Percentiles rank a stretch among this genome's conserved stretches.
Conservation (phyloP, 2,888 invertebrate genomes). For the Scaptomyza tumidula region DNA sequence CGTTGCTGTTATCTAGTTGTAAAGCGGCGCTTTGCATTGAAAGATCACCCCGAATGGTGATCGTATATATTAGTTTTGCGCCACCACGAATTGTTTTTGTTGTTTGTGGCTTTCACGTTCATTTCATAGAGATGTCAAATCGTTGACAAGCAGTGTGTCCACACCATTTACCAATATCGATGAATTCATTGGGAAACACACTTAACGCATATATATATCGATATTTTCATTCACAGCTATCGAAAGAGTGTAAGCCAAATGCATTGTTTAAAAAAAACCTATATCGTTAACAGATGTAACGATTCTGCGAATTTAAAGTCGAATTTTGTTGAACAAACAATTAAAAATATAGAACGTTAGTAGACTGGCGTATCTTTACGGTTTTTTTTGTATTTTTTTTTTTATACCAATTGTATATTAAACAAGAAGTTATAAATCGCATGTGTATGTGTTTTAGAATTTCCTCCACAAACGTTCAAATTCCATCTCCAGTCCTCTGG, state of each 20-base stretch:
- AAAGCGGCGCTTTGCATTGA: slow-evolving; percentile 58
- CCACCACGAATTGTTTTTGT: slow-evolving; percentile 48
- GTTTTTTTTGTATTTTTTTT: too few species aligned
- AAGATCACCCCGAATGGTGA: slow-evolving; percentile 36
- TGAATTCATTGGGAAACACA: background rate
- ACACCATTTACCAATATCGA: slow-evolving; percentile 5
- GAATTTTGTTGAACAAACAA: too few species aligned
- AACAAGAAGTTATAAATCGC: slow-evolving; percentile 23
- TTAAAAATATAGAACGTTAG: too few species aligned
- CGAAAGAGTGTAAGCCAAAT: background rate
- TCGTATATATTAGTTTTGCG: slow-evolving; percentile 41
- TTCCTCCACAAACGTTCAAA: slow-evolving; percentile 6
- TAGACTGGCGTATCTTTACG: too few species aligned
- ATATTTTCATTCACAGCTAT: background rate
- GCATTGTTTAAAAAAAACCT: too few species aligned
- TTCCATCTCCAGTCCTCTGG: slow-evolving; percentile 5
- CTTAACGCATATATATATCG: background rate
- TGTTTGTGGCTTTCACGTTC: slow-evolving; percentile 48
- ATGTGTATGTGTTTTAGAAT: too few species aligned
- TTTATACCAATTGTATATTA: slow-evolving; percentile 28
- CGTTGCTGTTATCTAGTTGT: slow-evolving; percentile 39
- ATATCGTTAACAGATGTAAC: too few species aligned
- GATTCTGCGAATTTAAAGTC: too few species aligned
- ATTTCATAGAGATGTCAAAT: slow-evolving; percentile 43
- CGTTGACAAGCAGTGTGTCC: slow-evolving; percentile 46